These are phyloP conservation scores for Rhinogobius similis DNA, from an alignment of 2,113 vertebrate genomes.

Conservation along the genomic window DNA sequence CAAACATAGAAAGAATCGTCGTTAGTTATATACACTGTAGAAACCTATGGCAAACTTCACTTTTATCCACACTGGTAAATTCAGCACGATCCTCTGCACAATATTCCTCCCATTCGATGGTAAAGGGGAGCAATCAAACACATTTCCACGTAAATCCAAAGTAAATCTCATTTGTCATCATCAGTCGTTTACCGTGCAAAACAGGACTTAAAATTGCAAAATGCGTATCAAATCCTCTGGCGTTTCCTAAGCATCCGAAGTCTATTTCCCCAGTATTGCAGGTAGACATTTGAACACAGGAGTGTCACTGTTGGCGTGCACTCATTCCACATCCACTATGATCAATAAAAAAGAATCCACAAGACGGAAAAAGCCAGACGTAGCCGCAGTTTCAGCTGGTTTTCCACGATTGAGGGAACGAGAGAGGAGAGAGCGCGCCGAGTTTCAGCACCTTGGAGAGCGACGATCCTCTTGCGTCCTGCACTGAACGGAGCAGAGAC, in stretches of 20 bases:
- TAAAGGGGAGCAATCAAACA: conserved; percentile 45
- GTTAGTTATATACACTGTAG: conserved; percentile 29
- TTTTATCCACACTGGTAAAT: conserved; percentile 58
- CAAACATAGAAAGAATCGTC: conserved; percentile 36
- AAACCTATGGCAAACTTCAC: conserved; percentile 61
- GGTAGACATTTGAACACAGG: conserved; percentile 51
- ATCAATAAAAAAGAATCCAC: conserved; percentile 40
- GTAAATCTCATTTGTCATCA: conserved; percentile 65
- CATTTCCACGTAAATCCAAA: conserved; percentile 66
- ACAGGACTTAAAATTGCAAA: conserved; percentile 11
- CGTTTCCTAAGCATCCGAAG: conserved; percentile 62
- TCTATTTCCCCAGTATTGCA: conserved; percentile 68
- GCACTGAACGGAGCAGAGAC: conserved; percentile 41
- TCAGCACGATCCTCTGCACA: conserved; percentile 48
- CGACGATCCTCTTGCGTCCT: conserved; percentile 61
- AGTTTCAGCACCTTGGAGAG: conserved; percentile 73
- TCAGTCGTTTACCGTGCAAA: conserved; percentile 11
- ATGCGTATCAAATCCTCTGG: conserved; percentile 45
- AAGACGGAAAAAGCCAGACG: conserved; percentile 22
- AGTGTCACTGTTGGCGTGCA: conserved; percentile 51
- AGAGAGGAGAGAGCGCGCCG: conserved; percentile 49
- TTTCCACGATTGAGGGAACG: conserved; percentile 19
- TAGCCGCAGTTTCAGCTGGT: conserved; percentile 11
- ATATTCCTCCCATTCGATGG: conserved; percentile 58
- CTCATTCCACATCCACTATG: conserved; percentile 54